Evolutionary conservation across 2,113 vertebrate genomes (phyloP), one percentile per base, ranked within the genome.

Genomic region (Sinosuthora webbiana): DNA sequence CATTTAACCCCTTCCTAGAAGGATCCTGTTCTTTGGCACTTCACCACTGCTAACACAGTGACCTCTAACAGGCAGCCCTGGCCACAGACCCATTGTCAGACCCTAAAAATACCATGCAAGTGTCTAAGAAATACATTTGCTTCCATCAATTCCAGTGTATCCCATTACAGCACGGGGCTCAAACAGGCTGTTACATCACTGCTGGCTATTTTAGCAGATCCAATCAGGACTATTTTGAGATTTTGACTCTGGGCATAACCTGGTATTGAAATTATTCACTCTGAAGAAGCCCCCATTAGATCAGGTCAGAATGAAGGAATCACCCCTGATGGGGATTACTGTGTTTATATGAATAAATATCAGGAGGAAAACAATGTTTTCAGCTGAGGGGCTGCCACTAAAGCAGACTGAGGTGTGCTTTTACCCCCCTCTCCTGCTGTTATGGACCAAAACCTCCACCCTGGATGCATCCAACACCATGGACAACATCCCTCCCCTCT

Each of bases 171-270:
- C 35, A 83, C 37, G 42, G 21, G 47, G 59, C 27, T 85, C 67
- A 76, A 95, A 47, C 39, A 82, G 67, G 78, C 74, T 39, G 22
- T 70, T 70, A 77, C 55, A n/a, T 90, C 90, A 82, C 55, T 57
- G 37, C 87, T 64, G 63, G 27, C 50, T 92, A 49, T 64, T 93
- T 77, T 7, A 85, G 68, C 82, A 76, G 45, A 65, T 69, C 76
- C 89, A 94, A 91, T 87, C 75, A 91, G 85, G 11, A 80, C 90
- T 93, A 89, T 96, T 95, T 95, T 62, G 71, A 74, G 89, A 81
- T 86, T 90, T 52, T 62, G 70, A 82, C 67, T 69, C 44, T 24
- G 23, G n/a, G 30, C 42, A 87, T 59, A 82, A 83, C 30, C 23
- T 71, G 63, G 14, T 18, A 49, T n/a, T 63, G 63, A 63, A 91